These are phyloP conservation scores for Mormyrus proboscirostris DNA, from an alignment of 2,797 vertebrate genomes.

Conservation along the genomic window DNA sequence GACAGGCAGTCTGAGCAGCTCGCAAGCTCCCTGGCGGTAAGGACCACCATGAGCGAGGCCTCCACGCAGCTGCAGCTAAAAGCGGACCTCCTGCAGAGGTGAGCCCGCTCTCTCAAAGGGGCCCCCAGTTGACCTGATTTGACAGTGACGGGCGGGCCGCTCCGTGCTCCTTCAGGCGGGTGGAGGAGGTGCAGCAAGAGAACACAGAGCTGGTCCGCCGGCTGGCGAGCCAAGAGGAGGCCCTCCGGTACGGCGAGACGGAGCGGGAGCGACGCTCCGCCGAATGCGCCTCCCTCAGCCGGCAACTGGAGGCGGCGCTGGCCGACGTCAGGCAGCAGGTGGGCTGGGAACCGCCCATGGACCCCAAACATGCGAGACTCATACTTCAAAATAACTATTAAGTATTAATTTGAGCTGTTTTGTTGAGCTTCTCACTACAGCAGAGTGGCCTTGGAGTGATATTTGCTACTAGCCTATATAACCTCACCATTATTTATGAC, in stretches of 20 bases:
- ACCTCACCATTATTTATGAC: not conserved
- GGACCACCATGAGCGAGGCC: slow-evolving; percentile 59
- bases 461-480: not conserved
- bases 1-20: slow-evolving; percentile 47
- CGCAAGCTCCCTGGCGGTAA: slow-evolving; percentile 50
- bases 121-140: not conserved
- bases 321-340: slow-evolving; percentile 74
- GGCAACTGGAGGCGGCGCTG: slow-evolving; percentile 70
- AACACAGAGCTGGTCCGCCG: slow-evolving; percentile 68
- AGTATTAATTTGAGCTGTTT: not conserved
- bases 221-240: slow-evolving; percentile 66
- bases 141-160: not conserved
- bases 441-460: not conserved
- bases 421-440: not conserved
- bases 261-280: slow-evolving; percentile 68
- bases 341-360: not conserved
- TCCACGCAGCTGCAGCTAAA: slow-evolving; percentile 62
- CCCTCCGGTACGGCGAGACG: slow-evolving; percentile 56
- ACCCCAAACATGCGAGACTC: not conserved
- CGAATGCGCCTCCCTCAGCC: slow-evolving; percentile 61
- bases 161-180: slow-evolving; percentile 52
- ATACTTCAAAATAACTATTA: not conserved
- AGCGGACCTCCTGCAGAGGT: slow-evolving; percentile 66
- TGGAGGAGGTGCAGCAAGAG: slow-evolving; percentile 64
- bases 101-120: slow-evolving; percentile 26